Base-by-base conservation (phyloP, 2,888 invertebrate genomes). In the Leucoptera coffeella region DNA sequence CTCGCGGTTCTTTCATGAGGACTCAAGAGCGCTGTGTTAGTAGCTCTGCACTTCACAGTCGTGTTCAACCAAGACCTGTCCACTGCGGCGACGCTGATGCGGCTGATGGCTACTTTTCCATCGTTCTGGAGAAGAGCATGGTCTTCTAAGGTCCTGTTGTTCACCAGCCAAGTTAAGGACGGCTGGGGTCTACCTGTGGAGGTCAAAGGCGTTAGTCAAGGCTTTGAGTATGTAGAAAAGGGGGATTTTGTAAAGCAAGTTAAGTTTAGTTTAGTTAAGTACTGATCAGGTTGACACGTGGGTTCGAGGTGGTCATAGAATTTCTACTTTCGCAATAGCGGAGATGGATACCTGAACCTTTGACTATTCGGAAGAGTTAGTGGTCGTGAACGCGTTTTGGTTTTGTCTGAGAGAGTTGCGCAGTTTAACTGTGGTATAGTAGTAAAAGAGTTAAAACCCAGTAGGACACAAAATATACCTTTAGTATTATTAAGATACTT, bases 41-140 rank as follows among this genome's bases (percentile, higher is more conserved):
- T 80, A 8, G 90, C 90, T 50, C 85, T 85, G 50, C 90, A 90
- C 45, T 83, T 80, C 53, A 85, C 86, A 29, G 84, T 85, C 34
- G 82, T 83, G 58, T 89, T 88, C 36, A 87, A 71, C 58, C 88
- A 85, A 41, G 81, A 78, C 33, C 90, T 71, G 39, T 79, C 78
- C 26, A 90, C 77, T 22, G 78, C 75, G 12, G 76, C 75, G 32
- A 89, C 78, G 50, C 78, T 81, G 45, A 90, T 73, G 36, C 78
- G 77, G 60, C 85, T 89, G 38, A 86, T 80, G 37, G 85, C 81
- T 32, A 86, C 77, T 30, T 62, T 81, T 23, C 78, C 78, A 20
- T 78, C 80, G 41, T 78, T 78, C 35, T 77, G 75, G 27, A 78
- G 74, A 30, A 81, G 75, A 15, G 76, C 77, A 36, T 84, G 83